Evolutionary conservation across 1,140 invertebrate species (phyloP).

Genomic region (Drosophila tropicalis): DNA sequence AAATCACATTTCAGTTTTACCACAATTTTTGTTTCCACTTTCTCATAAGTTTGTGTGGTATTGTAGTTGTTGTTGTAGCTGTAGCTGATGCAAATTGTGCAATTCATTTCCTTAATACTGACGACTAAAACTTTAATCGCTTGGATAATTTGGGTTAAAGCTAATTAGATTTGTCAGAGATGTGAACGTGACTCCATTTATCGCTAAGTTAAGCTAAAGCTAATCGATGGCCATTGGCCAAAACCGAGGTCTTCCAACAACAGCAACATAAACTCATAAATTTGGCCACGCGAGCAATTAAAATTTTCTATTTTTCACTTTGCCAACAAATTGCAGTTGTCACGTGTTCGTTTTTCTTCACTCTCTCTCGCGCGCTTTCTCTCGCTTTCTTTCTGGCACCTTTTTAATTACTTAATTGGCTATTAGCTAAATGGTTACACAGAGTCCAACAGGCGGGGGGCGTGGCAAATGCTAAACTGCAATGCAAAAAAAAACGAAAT

Average conservation of each 20-base stretch:
- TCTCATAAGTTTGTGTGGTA: constrained; percentile 18
- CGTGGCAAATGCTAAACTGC: constrained; percentile 1
- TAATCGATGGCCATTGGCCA: constrained; percentile 60
- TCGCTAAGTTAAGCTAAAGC: constrained; percentile 33
- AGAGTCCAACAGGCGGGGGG: not conserved
- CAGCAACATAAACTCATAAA: constrained; percentile 35
- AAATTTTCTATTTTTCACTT: constrained; percentile 35
- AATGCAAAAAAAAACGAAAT: not conserved
- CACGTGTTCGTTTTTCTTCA: constrained; percentile 46
- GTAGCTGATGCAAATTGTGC: constrained; percentile 33
- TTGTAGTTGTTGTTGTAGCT: constrained; percentile 8
- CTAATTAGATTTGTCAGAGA: constrained; percentile 59
- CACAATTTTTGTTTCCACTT: constrained; percentile 26
- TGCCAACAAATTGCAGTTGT: constrained; percentile 64
- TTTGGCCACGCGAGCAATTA: constrained; percentile 32
- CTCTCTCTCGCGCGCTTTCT: not conserved
- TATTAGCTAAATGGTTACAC: constrained; percentile 63
- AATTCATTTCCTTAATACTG: constrained; percentile 66
- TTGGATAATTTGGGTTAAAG: constrained; percentile 70
- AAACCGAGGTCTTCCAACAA: constrained; percentile 2
- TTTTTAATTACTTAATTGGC: constrained; percentile 76
- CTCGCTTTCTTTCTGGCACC: constrained; percentile 14
- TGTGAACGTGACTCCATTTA: constrained; percentile 64
- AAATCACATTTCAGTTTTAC: constrained; percentile 62
- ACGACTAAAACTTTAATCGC: not conserved